Conservation (phyloP, 1,140 invertebrate genomes). For the Stegodyphus mimosarum region DNA sequence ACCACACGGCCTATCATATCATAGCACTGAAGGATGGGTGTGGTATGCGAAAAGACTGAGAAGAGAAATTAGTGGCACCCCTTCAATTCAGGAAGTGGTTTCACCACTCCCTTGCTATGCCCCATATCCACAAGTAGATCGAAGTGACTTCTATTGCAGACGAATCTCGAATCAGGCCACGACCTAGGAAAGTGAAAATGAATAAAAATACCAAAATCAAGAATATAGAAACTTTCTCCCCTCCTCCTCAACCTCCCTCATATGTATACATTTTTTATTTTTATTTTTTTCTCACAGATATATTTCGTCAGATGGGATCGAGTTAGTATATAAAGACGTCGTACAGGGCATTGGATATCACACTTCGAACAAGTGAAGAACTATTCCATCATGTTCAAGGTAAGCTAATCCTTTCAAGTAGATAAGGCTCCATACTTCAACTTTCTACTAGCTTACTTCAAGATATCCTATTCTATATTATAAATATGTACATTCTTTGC, state of each 20-base stretch:
- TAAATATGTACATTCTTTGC: too few species aligned
- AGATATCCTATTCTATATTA: too few species aligned
- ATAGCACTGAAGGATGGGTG: constrained; percentile 24
- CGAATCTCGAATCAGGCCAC: constrained; percentile 44
- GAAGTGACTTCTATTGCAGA: constrained; percentile 32
- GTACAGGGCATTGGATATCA: background rate
- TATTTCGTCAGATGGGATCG: constrained; percentile 8
- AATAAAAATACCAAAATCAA: constrained; percentile 38
- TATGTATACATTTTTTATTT: constrained; percentile 37
- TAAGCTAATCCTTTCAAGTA: background rate
- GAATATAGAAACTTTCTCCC: constrained; percentile 14
- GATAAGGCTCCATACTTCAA: background rate
- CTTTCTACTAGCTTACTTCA: background rate
- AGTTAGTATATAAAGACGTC: constrained; percentile 32
- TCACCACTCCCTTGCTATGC: constrained; percentile 48
- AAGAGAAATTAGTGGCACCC: constrained; percentile 30
- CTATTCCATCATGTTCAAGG: constrained; percentile 47
- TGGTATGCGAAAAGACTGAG: constrained; percentile 28
- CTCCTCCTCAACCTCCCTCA: background rate
- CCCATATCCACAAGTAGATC: constrained; percentile 56
- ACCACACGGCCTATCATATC: background rate
- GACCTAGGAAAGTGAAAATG: constrained; percentile 59
- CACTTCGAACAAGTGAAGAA: constrained; percentile 2
- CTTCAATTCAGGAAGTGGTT: constrained; percentile 53
- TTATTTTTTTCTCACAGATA: background rate